A percentile compares a stretch with the other conserved stretches of the same genome.
These are phyloP conservation scores for Anoplophora glabripennis DNA, from an alignment of 1,140 invertebrate genomes.

Conservation along the genomic window DNA sequence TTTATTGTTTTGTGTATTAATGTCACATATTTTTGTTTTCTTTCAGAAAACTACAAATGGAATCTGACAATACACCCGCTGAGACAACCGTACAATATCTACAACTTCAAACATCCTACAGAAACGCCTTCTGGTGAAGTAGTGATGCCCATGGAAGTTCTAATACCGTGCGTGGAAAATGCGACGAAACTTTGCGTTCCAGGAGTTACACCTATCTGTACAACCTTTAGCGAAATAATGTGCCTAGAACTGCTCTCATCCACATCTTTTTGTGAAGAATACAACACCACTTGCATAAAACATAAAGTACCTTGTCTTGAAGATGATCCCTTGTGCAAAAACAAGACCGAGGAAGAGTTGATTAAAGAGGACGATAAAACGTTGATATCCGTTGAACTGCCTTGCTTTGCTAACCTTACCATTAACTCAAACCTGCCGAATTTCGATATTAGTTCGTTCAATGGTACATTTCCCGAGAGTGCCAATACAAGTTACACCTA, in stretches of 20 bases:
- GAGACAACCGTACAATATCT: constrained; percentile 19
- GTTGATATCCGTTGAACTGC: constrained; percentile 5
- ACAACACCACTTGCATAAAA: constrained; percentile 18
- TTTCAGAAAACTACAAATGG: constrained; percentile 19
- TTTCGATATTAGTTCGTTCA: constrained; percentile 24
- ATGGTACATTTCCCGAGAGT: constrained; percentile 23
- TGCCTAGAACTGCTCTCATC: constrained; percentile 14
- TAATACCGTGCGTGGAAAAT: constrained; percentile 24
- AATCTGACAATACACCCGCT: constrained; percentile 14
- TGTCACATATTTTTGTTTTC: neutral
- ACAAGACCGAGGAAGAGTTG: constrained; percentile 24
- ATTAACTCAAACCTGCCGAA: constrained; percentile 26
- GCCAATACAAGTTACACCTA: constrained; percentile 26
- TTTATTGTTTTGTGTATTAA: neutral
- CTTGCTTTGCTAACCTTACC: constrained; percentile 29
- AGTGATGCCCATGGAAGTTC: constrained; percentile 19
- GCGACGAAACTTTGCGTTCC: constrained; percentile 23
- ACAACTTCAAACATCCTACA: constrained; percentile 20
- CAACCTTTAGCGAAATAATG: constrained; percentile 29
- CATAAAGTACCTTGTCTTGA: constrained; percentile 20
- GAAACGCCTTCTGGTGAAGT: constrained; percentile 27
- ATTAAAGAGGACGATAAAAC: neutral
- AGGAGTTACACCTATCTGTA: constrained; percentile 18
- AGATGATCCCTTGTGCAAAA: constrained; percentile 20
- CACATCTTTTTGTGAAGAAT: constrained; percentile 17